phyloP scores from a whole-genome alignment of 2,888 invertebrate genomes.

The Omphaloscelis lunosa region DNA sequence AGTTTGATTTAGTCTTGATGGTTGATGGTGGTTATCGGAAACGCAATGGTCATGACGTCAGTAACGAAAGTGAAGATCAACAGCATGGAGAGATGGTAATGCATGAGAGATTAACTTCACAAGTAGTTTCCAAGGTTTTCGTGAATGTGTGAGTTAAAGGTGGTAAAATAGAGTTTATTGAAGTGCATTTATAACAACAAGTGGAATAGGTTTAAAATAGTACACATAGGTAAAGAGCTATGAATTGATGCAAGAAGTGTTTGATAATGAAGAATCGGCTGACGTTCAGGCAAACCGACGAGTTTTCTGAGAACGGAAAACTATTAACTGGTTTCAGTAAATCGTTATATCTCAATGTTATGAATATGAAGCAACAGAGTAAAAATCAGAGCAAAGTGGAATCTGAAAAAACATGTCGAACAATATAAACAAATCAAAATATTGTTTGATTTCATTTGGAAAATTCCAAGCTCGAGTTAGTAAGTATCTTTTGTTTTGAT shows the following conservation, averaged over 20 bases:
- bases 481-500: too few species aligned
- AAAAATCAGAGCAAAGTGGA: neutral
- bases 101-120: constrained; percentile 6
- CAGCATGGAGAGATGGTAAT: constrained; percentile 9
- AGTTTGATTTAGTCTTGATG: too few species aligned
- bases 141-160: neutral
- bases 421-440: constrained; percentile 3
- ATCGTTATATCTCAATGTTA: neutral
- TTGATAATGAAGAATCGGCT: too few species aligned
- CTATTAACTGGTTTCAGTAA: neutral
- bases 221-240: neutral
- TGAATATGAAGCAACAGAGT: neutral
- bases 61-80: constrained; percentile 30
- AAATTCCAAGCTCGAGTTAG: neutral
- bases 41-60: constrained; percentile 42
- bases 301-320: neutral
- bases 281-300: neutral
- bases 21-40: neutral
- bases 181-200: too few species aligned
- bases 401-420: neutral
- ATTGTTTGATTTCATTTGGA: neutral
- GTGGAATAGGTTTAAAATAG: neutral
- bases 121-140: constrained; percentile 1
- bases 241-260: neutral
- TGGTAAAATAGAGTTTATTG: neutral